Evolutionary conservation across 1,140 invertebrate species (phyloP).

Genomic region (Halyomorpha halys): DNA sequence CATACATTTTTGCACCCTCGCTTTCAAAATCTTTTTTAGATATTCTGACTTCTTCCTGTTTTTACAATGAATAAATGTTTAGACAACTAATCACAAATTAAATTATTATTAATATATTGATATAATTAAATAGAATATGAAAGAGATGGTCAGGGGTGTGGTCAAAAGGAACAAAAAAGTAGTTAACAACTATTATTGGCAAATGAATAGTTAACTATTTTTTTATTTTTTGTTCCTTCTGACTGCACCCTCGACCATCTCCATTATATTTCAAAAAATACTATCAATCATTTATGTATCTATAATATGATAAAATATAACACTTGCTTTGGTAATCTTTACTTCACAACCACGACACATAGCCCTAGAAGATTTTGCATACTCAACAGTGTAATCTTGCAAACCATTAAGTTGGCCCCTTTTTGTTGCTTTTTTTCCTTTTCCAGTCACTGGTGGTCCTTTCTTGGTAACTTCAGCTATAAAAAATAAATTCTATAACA

Average conservation of each 20-base stretch:
- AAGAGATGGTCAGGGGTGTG: no score
- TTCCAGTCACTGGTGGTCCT: constrained; percentile 27
- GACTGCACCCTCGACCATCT: no score
- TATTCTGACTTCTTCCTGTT: constrained; percentile 63
- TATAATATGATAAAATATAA: neutral
- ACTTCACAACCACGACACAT: constrained; percentile 75
- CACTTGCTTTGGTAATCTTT: constrained; percentile 64
- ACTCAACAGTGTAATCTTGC: constrained; percentile 71
- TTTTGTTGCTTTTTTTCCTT: constrained; percentile 38
- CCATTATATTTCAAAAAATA: no score
- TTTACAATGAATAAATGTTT: constrained; percentile 3
- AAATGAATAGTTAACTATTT: no score
- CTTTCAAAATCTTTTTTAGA: constrained; percentile 80
- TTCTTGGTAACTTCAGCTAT: constrained; percentile 3
- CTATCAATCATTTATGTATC: no score
- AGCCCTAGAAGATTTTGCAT: constrained; percentile 76
- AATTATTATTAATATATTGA: neutral
- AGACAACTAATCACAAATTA: neutral
- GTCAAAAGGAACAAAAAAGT: no score
- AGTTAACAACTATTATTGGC: no score
- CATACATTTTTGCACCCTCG: constrained; percentile 65
- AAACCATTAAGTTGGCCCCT: constrained; percentile 29
- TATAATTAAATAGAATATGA: no score
- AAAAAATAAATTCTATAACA: constrained; percentile 29
- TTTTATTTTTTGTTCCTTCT: no score